Percentiles rank a stretch among this genome's conserved stretches.
Evolutionary conservation across 23 tunicate species (phyloP).

Genomic region (Trididemnum nubilum): DNA sequence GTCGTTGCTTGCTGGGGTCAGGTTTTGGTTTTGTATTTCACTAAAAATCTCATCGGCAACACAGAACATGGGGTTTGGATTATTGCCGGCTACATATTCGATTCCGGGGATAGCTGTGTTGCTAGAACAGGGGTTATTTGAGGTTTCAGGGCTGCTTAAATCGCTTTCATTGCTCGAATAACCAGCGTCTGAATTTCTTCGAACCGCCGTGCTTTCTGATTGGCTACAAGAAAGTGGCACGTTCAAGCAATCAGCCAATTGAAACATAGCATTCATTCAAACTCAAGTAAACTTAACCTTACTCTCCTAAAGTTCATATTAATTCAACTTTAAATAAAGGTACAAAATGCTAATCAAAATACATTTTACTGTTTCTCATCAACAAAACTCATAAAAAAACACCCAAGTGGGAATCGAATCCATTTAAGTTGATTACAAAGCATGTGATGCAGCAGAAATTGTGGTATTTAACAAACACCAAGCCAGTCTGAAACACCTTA

Average conservation of each 20-base stretch:
- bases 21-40: not conserved
- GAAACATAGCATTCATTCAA: constrained; percentile 14
- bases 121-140: not conserved
- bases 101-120: not conserved
- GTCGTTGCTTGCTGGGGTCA: not conserved
- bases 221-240: not conserved
- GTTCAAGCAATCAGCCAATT: constrained; percentile 11
- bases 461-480: too few species aligned
- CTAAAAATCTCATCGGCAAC: not conserved
- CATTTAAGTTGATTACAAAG: too few species aligned
- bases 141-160: constrained; percentile 14
- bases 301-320: too few species aligned
- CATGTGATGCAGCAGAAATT: too few species aligned
- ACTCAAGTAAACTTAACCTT: too few species aligned
- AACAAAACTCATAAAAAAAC: too few species aligned
- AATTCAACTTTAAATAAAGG: too few species aligned
- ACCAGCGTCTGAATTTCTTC: constrained; percentile 21
- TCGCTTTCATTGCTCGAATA: constrained; percentile 20
- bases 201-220: not conserved
- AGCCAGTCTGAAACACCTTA: too few species aligned
- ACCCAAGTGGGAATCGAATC: too few species aligned
- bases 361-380: too few species aligned
- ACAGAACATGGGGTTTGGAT: not conserved
- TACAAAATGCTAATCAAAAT: too few species aligned
- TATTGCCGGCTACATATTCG: not conserved